A percentile compares a stretch with the other conserved stretches of the same genome.
phyloP scores from a whole-genome alignment of 1,140 invertebrate species.

The Mesaphorura yosii region DNA sequence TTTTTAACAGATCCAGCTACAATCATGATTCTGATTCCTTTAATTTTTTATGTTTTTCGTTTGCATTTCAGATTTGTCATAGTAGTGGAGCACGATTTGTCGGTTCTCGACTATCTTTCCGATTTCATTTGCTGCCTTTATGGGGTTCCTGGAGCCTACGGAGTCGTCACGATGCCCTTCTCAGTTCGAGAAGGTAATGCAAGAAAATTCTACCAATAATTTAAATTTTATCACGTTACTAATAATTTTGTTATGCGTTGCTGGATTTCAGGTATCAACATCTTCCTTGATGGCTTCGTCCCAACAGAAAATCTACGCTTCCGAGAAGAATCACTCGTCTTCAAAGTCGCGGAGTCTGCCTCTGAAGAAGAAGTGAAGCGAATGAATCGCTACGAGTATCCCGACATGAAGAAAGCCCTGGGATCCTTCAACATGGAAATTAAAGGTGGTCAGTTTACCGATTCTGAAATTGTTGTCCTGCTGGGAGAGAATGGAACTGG shows the following conservation, averaged over 20 bases:
- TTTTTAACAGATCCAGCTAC: background rate
- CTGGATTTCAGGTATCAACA: slow-evolving; percentile 72
- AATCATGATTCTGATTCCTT: background rate
- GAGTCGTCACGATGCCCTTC: slow-evolving; percentile 99
- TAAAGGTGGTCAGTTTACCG: slow-evolving; percentile 87
- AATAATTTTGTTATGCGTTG: slow-evolving; percentile 9
- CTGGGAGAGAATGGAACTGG: slow-evolving; percentile 99
- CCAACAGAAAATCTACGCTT: slow-evolving; percentile 99
- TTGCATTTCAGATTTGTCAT: no score
- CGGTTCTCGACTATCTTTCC: slow-evolving; percentile 95
- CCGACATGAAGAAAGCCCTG: slow-evolving; percentile 58
- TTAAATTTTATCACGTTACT: background rate
- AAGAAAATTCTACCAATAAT: slow-evolving; percentile 3
- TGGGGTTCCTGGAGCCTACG: slow-evolving; percentile 95
- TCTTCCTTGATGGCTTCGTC: slow-evolving; percentile 98
- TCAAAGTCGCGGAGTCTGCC: slow-evolving; percentile 96
- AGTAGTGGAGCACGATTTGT: slow-evolving; percentile 98
- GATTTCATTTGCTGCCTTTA: slow-evolving; percentile 99
- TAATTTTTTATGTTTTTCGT: slow-evolving; percentile 49
- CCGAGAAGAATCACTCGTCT: slow-evolving; percentile 87
- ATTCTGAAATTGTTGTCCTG: slow-evolving; percentile 97
- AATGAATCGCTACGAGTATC: slow-evolving; percentile 93
- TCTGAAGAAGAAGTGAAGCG: slow-evolving; percentile 94
- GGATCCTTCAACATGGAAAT: slow-evolving; percentile 73
- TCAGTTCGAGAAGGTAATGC: slow-evolving; percentile 84